These are phyloP conservation scores for Acanthoscelides obtectus DNA, from an alignment of 2,888 invertebrate species.

Conservation along the genomic window DNA sequence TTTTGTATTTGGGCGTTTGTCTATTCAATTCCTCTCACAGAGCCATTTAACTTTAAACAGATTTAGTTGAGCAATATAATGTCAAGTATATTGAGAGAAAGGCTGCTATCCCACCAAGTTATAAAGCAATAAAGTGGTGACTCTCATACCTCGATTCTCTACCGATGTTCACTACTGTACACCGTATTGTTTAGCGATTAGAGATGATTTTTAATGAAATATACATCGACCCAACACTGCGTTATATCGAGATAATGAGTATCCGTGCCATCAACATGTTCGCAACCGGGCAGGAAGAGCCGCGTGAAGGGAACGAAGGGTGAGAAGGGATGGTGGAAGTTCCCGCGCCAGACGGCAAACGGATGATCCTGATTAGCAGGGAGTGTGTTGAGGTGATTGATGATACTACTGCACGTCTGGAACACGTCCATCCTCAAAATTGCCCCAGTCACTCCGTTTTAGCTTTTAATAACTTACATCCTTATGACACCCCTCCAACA, in stretches of 20 bases:
- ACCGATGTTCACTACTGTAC: not conserved
- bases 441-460: constrained; percentile 37
- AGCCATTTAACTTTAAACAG: no score
- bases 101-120: no score
- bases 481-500: constrained; percentile 30
- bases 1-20: no score
- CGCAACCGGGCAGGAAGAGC: not conserved
- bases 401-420: constrained; percentile 37
- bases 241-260: not conserved
- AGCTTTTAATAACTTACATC: constrained; percentile 43
- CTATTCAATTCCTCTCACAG: no score
- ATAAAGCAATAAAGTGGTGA: no score
- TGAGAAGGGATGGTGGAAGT: not conserved
- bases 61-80: no score
- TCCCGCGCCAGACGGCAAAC: not conserved
- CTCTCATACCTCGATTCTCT: no score
- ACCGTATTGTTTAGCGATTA: not conserved
- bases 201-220: not conserved
- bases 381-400: constrained; percentile 38
- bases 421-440: constrained; percentile 39
- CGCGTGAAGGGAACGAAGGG: not conserved
- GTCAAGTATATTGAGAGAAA: no score
- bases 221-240: not conserved
- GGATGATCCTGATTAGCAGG: constrained; percentile 28
- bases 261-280: not conserved